phyloP scores from a whole-genome alignment of 2,888 invertebrate genomes.

The Nephrocerus scutellatus region DNA sequence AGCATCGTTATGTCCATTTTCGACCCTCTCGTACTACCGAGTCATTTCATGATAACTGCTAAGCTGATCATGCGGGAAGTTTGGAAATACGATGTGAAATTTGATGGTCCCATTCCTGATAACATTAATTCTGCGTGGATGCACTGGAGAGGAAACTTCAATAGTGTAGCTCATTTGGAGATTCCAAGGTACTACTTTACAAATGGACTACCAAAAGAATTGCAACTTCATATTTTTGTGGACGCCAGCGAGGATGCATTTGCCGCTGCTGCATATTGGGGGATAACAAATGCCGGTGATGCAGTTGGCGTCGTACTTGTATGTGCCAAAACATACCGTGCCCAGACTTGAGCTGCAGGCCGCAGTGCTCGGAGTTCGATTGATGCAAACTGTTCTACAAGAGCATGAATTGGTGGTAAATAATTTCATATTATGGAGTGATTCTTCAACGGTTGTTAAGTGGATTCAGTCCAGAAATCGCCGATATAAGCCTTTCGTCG shows the following conservation, averaged over 20 bases:
- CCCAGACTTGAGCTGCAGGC: slow-evolving; percentile 14
- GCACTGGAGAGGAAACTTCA: no score
- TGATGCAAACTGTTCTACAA: slow-evolving; percentile 5
- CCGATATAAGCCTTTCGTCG: slow-evolving; percentile 18
- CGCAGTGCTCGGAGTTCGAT: slow-evolving; percentile 12
- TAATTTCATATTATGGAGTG: slow-evolving; percentile 9
- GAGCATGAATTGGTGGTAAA: slow-evolving; percentile 5
- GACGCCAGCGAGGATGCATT: slow-evolving; percentile 17
- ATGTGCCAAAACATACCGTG: slow-evolving; percentile 8
- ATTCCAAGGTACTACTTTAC: slow-evolving; percentile 9
- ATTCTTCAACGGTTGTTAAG: slow-evolving; percentile 11
- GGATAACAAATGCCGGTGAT: slow-evolving; percentile 5
- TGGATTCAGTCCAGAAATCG: slow-evolving; percentile 23
- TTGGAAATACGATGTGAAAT: no score
- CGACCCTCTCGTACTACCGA: no score
- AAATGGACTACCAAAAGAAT: neutral
- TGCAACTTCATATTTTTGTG: slow-evolving; percentile 12
- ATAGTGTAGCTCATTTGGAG: neutral
- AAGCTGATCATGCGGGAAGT: no score
- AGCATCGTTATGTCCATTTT: no score
- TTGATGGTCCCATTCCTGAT: no score
- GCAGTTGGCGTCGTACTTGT: slow-evolving; percentile 11
- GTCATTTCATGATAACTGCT: no score
- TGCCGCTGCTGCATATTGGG: slow-evolving; percentile 14
- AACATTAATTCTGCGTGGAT: no score